Base-by-base conservation (phyloP, 2,113 vertebrate species). In the Sardina pilchardus region DNA sequence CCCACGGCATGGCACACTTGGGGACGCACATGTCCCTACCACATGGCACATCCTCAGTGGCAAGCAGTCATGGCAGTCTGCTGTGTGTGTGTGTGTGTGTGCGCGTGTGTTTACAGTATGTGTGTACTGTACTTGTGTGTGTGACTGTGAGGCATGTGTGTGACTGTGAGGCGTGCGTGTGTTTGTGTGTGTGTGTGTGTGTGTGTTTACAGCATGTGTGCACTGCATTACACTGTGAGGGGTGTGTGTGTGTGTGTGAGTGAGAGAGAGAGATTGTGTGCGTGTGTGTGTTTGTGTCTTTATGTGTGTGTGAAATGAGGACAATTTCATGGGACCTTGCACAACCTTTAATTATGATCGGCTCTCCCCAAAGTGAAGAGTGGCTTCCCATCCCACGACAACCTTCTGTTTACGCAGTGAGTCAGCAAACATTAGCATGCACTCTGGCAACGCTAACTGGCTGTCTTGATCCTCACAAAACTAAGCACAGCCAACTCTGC, bases 11-110 rank as follows among this genome's bases (percentile, higher is more conserved):
- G 63, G 82, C 81, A 81, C 53, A 53, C 81, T 21, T 36, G 53
- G 83, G 83, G 67, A 83, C 85, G 82, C 86, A 87, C 86, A 86
- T 63, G 81, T 86, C 83, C 81, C 26, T 19, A 47, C 71, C 86
- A 87, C 85, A 90, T 88, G 86, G 86, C 85, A 47, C 81, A 39
- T 75, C 44, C 84, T 78, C 75, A 56, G 78, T 86, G 84, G 67
- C 47, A 84, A 47, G n/a, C 48, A 48, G 50, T 63, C 81, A 45
- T 88, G 88, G 85, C 85, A 83, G 47, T 30, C 63, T 26, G 63
- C 63, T 9, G 7, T 30, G 63, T 71, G 63, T 71, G 7, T 67
- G n/a, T n/a, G n/a, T n/a, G n/a, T n/a, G n/a, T n/a, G n/a, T n/a
- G n/a, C n/a, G n/a, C n/a, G 59, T 67, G 63, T 67, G 24, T 67